phyloP scores from a whole-genome alignment of 2,888 invertebrate species.

The Cremastinae sp. region DNA sequence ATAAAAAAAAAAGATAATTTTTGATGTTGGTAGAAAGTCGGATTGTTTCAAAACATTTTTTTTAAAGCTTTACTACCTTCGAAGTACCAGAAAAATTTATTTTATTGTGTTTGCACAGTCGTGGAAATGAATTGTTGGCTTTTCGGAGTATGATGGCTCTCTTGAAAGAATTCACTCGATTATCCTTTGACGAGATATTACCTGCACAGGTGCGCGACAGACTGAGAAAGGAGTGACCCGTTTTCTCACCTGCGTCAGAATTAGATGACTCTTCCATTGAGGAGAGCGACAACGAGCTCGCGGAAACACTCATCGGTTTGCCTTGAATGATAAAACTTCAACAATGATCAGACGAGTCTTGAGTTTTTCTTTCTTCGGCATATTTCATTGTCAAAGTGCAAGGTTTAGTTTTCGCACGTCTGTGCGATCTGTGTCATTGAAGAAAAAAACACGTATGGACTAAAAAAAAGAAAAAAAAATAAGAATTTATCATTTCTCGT shows the following conservation, averaged over 20 bases:
- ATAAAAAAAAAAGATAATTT: no score
- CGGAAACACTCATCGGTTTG: constrained; percentile 41
- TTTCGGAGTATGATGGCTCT: no score
- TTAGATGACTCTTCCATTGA: constrained; percentile 63
- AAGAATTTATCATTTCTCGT: no score
- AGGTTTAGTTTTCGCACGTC: constrained; percentile 2
- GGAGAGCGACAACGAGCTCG: constrained; percentile 46
- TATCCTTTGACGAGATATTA: constrained; percentile 32
- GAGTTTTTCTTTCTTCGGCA: constrained; percentile 27
- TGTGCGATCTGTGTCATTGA: neutral
- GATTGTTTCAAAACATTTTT: no score
- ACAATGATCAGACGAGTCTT: constrained; percentile 49
- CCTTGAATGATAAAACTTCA: constrained; percentile 50
- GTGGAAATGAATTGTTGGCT: no score
- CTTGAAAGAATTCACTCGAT: neutral
- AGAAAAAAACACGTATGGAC: no score
- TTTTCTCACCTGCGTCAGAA: constrained; percentile 73
- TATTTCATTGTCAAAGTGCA: constrained; percentile 42
- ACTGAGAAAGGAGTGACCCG: constrained; percentile 77
- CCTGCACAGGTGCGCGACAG: constrained; percentile 69
- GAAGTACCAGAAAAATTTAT: constrained; percentile 3
- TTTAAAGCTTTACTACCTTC: no score
- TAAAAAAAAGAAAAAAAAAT: no score
- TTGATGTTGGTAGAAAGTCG: no score
- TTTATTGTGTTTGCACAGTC: no score